Percentiles rank a stretch among this genome's conserved stretches.
Conservation (phyloP, 2,113 vertebrate species). For the Nannospalax galili region DNA sequence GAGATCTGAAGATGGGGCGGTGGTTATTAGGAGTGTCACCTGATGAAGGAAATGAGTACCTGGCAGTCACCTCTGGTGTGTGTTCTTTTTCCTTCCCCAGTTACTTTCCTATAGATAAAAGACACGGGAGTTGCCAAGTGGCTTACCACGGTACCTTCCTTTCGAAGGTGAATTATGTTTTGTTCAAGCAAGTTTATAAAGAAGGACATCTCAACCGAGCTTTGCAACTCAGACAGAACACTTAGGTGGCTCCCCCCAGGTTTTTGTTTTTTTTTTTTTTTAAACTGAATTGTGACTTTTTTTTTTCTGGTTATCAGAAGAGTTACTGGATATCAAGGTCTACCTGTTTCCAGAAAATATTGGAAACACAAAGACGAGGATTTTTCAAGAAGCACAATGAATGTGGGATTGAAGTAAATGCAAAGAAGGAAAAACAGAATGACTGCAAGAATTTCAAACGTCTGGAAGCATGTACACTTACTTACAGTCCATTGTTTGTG, state of each 20-base stretch:
- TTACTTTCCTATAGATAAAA: background rate
- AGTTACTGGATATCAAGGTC: background rate
- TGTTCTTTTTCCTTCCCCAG: background rate
- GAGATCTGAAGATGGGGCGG: background rate
- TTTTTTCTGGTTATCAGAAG: background rate
- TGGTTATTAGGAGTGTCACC: background rate
- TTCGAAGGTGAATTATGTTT: background rate
- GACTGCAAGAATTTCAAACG: constrained; percentile 36
- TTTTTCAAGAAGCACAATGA: constrained; percentile 38
- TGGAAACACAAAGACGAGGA: background rate
- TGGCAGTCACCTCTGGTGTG: background rate
- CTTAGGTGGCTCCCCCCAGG: background rate
- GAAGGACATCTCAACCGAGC: background rate
- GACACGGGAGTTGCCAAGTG: background rate
- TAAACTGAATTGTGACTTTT: constrained; percentile 17
- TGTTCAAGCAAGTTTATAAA: constrained; percentile 30
- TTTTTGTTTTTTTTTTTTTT: background rate
- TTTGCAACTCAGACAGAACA: background rate
- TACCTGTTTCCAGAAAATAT: constrained; percentile 22
- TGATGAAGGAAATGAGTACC: background rate
- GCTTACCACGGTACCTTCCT: background rate
- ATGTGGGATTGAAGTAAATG: background rate
- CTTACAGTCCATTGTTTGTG: constrained; percentile 76
- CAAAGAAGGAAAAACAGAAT: background rate
- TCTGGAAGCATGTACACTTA: background rate